These are phyloP conservation scores for Sialia sialis DNA, from an alignment of 2,113 vertebrate species.

Conservation along the genomic window DNA sequence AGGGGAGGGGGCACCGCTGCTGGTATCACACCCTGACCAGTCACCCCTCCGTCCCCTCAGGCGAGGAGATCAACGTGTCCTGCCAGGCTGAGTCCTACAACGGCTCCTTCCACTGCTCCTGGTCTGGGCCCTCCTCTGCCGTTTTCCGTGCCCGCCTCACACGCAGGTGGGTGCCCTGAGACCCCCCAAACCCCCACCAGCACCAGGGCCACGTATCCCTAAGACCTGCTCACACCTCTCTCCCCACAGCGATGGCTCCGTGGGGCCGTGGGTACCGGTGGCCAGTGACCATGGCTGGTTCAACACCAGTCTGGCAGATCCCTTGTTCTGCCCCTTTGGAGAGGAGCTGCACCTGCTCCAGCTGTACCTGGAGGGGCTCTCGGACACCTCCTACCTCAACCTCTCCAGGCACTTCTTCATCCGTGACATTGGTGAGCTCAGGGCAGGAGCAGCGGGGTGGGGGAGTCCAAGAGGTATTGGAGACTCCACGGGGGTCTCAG, in stretches of 20 bases:
- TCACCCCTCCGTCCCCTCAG: background rate
- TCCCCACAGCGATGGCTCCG: background rate
- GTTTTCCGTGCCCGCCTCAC: background rate
- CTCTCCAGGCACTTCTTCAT: background rate
- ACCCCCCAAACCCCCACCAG: background rate
- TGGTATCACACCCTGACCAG: rapidly evolving
- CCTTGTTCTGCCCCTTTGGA: conserved; percentile 10
- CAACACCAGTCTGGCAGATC: background rate
- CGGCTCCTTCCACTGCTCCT: conserved; percentile 17
- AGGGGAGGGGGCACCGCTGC: rapidly evolving
- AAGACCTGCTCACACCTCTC: background rate
- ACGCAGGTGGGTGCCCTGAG: background rate
- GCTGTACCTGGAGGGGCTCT: conserved; percentile 35
- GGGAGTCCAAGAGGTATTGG: rapidly evolving
- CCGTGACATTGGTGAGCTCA: background rate
- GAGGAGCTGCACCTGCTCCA: background rate
- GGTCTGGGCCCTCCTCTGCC: background rate
- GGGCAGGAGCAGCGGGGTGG: rapidly evolving
- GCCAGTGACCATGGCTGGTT: rapidly evolving
- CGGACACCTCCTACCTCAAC: background rate
- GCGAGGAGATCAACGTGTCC: background rate
- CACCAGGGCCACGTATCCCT: rapidly evolving
- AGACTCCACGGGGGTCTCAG: rapidly evolving
- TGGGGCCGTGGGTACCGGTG: background rate
- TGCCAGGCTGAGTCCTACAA: conserved; percentile 36